Evolutionary conservation across 1,140 invertebrate species (phyloP), one percentile per base, ranked within the genome.

Genomic region (Charaxes varanes): DNA sequence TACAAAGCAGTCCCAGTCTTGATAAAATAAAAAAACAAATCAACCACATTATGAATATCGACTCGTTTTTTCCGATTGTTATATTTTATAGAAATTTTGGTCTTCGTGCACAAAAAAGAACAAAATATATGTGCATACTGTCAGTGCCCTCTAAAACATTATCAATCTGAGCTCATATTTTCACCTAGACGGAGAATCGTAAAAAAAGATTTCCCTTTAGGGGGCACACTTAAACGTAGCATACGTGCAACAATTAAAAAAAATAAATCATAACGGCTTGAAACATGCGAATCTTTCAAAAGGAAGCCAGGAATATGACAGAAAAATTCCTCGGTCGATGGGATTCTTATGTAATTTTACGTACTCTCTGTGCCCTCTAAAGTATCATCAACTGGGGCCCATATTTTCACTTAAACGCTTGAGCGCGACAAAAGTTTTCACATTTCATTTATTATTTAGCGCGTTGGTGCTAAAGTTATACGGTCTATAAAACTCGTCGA

Each of bases 391-490:
- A 23, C 48, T 17, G 48, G 41, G 32, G 45, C 33, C 34, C 42
- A 48, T 48, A 55, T 58, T 63, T 63, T 60, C 52, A 56, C 56
- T 60, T 56, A 60, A 41, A 41, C 36, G 37, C 27, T 41, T 38
- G 30, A 33, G 48, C 50, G 53, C 41, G 56, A 48, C 46, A 59
- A 63, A 62, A 62, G 24, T 63, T 63, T 63, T 48, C 47, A 43
- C 49, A 56, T 60, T 63, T 63, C 60, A 60, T 63, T 56, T 63
- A 57, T 56, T 63, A 63, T 63, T 60, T 52, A 60, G 32, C 50
- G 36, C 27, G 41, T 44, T 32, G 12, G 8, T 27, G 6, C 23
- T 28, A 11, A 33, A 45, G 42, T 38, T 24, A 24, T 37, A 26
- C 23, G 28, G 34, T 13, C 27, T 38, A 19, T 38, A 26, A 45